A percentile compares a stretch with the other conserved stretches of the same genome.
phyloP scores from a whole-genome alignment of 2,113 vertebrate species.

The Phyllostomus discolor region DNA sequence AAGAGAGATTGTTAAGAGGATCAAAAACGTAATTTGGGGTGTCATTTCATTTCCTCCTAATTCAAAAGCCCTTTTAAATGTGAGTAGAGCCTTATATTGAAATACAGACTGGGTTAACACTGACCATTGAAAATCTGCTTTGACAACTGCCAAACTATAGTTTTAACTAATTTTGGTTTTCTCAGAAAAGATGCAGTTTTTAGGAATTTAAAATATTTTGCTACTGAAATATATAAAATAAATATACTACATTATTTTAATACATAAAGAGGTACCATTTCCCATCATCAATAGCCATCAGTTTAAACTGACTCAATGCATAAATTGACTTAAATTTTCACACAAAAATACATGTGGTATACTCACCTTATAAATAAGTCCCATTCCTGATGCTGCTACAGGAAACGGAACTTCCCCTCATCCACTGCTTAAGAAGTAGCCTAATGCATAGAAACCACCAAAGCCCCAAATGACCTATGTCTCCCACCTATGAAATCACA shows the following conservation, averaged over 20 bases:
- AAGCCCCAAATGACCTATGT: neutral
- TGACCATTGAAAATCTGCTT: neutral
- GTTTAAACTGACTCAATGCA: neutral
- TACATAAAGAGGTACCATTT: neutral
- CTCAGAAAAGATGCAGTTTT: neutral
- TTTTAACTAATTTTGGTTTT: conserved; percentile 25
- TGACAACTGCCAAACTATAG: neutral
- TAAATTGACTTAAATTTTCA: neutral
- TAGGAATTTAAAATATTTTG: neutral
- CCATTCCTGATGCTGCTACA: neutral
- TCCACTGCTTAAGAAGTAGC: neutral
- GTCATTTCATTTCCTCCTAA: neutral
- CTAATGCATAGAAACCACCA: neutral
- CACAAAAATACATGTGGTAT: neutral
- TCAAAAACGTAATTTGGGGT: conserved; percentile 2
- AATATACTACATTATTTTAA: neutral
- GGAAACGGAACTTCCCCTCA: neutral
- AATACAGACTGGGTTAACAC: neutral
- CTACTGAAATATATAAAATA: conserved; percentile 7
- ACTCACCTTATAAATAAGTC: neutral
- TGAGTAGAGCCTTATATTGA: neutral
- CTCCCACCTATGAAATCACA: neutral
- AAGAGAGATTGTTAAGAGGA: neutral
- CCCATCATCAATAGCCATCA: neutral
- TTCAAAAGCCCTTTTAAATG: neutral